phyloP scores from a whole-genome alignment of 2,797 vertebrate species.

The Rhodeus uyekii region DNA sequence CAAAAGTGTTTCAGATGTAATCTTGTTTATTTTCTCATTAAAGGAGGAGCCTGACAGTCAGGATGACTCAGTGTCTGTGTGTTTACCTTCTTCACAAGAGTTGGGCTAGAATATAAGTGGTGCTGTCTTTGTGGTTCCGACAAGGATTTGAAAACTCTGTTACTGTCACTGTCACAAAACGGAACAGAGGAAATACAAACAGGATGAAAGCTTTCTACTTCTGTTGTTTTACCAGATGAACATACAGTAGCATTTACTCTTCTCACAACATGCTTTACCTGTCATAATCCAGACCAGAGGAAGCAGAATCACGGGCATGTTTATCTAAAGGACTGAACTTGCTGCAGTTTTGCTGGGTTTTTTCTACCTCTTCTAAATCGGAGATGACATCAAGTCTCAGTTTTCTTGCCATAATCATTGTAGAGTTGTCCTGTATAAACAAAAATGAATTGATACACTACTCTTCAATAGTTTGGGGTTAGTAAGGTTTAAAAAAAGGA shows the following conservation, averaged over 20 bases:
- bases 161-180: slow-evolving; percentile 50
- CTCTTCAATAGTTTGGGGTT: background rate
- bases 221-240: background rate
- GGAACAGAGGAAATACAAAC: background rate
- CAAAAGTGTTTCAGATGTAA: background rate
- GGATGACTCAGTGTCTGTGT: background rate
- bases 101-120: slow-evolving; percentile 37
- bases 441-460: background rate
- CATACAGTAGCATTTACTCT: background rate
- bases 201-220: background rate
- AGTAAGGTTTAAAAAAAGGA: background rate
- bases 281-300: slow-evolving; percentile 58
- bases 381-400: slow-evolving; percentile 49
- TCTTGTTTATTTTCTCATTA: background rate
- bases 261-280: slow-evolving; percentile 59
- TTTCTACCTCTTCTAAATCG: slow-evolving; percentile 42
- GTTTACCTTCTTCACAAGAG: slow-evolving; percentile 45
- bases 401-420: slow-evolving; percentile 42
- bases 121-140: slow-evolving; percentile 43
- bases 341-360: slow-evolving; percentile 44
- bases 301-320: slow-evolving; percentile 53
- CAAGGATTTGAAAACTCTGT: slow-evolving; percentile 55
- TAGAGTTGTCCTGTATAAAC: slow-evolving; percentile 55
- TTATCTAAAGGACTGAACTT: slow-evolving; percentile 54
- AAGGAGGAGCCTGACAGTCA: background rate